Conservation (phyloP, 2,113 vertebrate genomes). For the Equus przewalskii region DNA sequence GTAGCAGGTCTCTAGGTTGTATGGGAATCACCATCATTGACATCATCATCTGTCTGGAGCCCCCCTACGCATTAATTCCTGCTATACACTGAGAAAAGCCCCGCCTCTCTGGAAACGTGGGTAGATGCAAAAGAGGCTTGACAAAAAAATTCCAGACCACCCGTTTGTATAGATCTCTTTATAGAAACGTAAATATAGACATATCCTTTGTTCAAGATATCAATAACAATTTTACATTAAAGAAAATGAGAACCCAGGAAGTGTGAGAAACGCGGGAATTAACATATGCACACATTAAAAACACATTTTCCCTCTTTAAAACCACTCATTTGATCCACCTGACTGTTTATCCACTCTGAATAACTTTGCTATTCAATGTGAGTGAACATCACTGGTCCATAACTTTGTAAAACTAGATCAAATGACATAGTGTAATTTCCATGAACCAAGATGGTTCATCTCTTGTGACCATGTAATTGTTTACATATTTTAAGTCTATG, state of each 20-base stretch:
- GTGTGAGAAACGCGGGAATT: background rate
- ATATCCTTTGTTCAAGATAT: background rate
- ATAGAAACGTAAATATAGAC: background rate
- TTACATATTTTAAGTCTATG: background rate
- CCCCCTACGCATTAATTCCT: background rate
- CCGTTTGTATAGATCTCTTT: background rate
- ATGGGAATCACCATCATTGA: background rate
- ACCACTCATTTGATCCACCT: background rate
- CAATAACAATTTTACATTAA: background rate
- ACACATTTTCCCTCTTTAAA: conserved; percentile 18
- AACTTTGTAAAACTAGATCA: conserved; percentile 61
- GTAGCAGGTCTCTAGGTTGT: background rate
- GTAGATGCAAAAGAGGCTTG: background rate
- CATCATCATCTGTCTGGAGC: background rate
- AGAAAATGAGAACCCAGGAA: background rate
- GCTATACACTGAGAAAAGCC: background rate
- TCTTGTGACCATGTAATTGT: background rate
- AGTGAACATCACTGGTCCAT: background rate
- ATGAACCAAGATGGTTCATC: background rate
- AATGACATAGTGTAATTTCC: background rate
- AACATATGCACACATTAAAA: background rate
- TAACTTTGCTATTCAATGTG: background rate
- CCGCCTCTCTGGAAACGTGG: background rate
- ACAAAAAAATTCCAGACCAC: background rate
- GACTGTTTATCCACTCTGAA: background rate